Evolutionary conservation across 2,888 invertebrate genomes (phyloP).

Genomic region (Ferdinandea cuprea): DNA sequence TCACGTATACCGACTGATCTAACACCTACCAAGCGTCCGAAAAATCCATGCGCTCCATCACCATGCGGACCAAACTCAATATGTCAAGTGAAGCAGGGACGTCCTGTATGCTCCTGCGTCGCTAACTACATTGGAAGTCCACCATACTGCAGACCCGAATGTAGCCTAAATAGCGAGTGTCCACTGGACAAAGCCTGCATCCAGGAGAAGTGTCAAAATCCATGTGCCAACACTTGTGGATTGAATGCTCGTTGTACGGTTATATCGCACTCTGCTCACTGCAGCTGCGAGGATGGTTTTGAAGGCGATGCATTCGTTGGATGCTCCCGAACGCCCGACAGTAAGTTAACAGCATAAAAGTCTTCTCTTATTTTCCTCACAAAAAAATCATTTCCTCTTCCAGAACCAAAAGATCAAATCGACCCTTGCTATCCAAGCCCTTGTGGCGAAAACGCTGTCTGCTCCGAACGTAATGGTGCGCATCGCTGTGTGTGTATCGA

Average conservation of each 20-base stretch:
- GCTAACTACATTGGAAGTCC: constrained; percentile 92
- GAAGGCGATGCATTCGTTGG: constrained; percentile 94
- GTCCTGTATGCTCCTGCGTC: constrained; percentile 91
- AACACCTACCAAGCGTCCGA: constrained; percentile 81
- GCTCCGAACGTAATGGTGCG: constrained; percentile 87
- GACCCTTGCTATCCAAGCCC: constrained; percentile 90
- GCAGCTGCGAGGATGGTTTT: constrained; percentile 90
- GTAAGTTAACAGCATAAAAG: constrained; percentile 78
- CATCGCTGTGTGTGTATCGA: constrained; percentile 93
- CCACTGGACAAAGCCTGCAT: constrained; percentile 90
- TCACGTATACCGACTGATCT: constrained; percentile 78
- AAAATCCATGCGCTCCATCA: constrained; percentile 85
- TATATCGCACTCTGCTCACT: constrained; percentile 91
- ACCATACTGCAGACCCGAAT: constrained; percentile 92
- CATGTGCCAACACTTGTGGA: constrained; percentile 91
- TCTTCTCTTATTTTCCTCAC: too few species aligned
- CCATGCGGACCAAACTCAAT: constrained; percentile 93
- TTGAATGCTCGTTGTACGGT: constrained; percentile 91
- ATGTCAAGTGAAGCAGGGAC: constrained; percentile 90
- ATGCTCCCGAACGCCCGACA: constrained; percentile 86
- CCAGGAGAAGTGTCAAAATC: constrained; percentile 91
- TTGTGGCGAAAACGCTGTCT: constrained; percentile 93
- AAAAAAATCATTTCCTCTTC: neutral
- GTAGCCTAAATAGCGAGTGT: constrained; percentile 92
- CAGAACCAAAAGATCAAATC: constrained; percentile 78